Conservation (phyloP, 2,113 vertebrate species). For the Eptesicus fuscus region DNA sequence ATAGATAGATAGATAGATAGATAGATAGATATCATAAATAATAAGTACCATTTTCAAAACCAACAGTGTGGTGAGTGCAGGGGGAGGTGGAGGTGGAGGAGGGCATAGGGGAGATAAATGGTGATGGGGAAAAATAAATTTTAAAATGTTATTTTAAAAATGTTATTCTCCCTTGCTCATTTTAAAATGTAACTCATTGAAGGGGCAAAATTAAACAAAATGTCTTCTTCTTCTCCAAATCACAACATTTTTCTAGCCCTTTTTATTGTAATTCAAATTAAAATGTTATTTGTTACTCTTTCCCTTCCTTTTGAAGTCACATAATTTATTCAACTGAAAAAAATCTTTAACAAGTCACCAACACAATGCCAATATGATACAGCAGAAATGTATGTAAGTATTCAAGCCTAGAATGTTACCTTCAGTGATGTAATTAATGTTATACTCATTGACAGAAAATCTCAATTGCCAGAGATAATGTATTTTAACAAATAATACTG, state of each 20-base stretch:
- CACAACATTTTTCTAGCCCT: not conserved
- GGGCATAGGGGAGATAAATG: not conserved
- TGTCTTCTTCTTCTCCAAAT: not conserved
- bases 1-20: not conserved
- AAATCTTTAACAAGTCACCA: not conserved
- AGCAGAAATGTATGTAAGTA: constrained; percentile 34
- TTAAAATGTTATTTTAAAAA: not conserved
- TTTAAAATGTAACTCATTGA: not conserved
- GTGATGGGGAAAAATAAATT: not conserved
- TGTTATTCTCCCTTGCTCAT: not conserved
- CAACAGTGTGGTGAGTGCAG: not conserved
- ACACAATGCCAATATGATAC: constrained; percentile 3
- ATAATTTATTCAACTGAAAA: not conserved
- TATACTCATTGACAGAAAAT: not conserved
- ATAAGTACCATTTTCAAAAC: not conserved
- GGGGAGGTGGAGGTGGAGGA: not conserved
- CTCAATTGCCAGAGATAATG: constrained; percentile 38
- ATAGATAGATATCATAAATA: too few relatives aligned
- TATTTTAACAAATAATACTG: constrained; percentile 22
- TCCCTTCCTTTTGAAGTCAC: not conserved
- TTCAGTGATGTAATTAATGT: constrained; percentile 50
- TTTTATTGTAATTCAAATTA: not conserved
- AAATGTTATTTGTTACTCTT: not conserved
- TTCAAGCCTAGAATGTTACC: constrained; percentile 18
- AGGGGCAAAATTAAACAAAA: not conserved